Base-by-base conservation (phyloP, 2,888 invertebrate species). In the Heteromurus nitidus region DNA sequence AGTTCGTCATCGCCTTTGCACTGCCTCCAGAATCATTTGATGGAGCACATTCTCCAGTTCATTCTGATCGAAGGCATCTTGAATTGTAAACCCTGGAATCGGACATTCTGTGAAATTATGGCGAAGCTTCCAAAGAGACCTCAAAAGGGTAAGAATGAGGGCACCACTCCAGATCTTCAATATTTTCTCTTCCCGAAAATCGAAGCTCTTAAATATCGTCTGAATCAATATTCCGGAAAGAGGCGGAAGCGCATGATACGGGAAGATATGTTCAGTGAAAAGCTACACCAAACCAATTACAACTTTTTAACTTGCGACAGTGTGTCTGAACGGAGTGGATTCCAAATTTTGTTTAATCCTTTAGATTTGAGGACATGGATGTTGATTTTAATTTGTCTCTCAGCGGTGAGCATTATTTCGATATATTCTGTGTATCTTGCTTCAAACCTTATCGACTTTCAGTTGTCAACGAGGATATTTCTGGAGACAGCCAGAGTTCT, bases 231-330 rank as follows among this genome's bases (percentile, higher is more conserved):
- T 13, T 11, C 36, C 9, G 13, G 9, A 13, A 3, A 24, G 20
- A 55, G 24, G 2, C 3, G 1, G 11, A 58, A 2, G 58, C 58
- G 58, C 16, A 13, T 7, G 2, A 3, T 16, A 1, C 24, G 58
- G n/a, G 13, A 2, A 9, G 24, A 20, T 1, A 16, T 3, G 1
- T 24, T 28, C 13, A 5, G 13, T 26, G 13, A 13, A 3, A 16
- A 24, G 16, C 58, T 58, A 9, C 58, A 26, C 13, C 26, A 26
- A 16, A 58, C 58, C 1, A 13, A 16, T 2, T 58, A 58, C 58
- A 58, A 28, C 20, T 58, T 58, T 26, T n/a, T 58, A 2, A 58
- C 58, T 28, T 58, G 58, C 13, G 58, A 58, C 28, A 16, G 20
- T 1, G 58, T 58, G 1, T 58, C 58, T 26, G 13, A 13, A 1